Evolutionary conservation across 1,140 invertebrate genomes (phyloP).

Genomic region (Archegozetes longisetosus): DNA sequence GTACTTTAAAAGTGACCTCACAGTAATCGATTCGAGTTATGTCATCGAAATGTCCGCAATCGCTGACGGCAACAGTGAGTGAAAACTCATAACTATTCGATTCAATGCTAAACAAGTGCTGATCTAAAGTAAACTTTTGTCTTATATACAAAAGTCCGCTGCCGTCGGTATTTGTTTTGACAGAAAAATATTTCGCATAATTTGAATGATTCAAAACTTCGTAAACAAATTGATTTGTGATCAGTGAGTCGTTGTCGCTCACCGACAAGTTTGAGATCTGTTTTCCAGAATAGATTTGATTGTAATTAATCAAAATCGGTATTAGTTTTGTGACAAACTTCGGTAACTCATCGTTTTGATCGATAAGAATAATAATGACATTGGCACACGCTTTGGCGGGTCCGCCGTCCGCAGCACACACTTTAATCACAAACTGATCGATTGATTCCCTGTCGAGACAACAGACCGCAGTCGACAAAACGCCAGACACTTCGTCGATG

Average conservation of each 20-base stretch:
- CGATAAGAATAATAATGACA: conserved; percentile 12
- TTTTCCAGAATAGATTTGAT: neutral
- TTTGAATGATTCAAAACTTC: too few species aligned
- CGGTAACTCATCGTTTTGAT: conserved; percentile 15
- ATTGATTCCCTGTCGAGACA: conserved; percentile 79
- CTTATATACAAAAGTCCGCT: too few species aligned
- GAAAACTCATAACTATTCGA: too few species aligned
- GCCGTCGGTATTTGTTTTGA: too few species aligned
- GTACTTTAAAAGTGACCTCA: too few species aligned
- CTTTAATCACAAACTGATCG: conserved; percentile 88
- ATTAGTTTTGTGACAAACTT: conserved; percentile 9
- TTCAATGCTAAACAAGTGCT: too few species aligned
- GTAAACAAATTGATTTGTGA: conserved; percentile 11
- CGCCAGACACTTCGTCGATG: conserved; percentile 79
- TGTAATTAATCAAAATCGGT: neutral
- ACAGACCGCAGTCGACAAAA: conserved; percentile 83
- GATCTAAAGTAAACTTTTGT: too few species aligned
- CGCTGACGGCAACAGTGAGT: too few species aligned
- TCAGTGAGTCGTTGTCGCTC: neutral
- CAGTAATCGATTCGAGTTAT: too few species aligned
- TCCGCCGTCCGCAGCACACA: conserved; percentile 27
- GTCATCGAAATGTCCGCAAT: too few species aligned
- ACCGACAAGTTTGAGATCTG: neutral
- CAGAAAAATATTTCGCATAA: too few species aligned
- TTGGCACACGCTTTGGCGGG: conserved; percentile 24